Evolutionary conservation across 2,888 invertebrate genomes (phyloP), one percentile per base, ranked within the genome.

Genomic region (Abscondita cerata): DNA sequence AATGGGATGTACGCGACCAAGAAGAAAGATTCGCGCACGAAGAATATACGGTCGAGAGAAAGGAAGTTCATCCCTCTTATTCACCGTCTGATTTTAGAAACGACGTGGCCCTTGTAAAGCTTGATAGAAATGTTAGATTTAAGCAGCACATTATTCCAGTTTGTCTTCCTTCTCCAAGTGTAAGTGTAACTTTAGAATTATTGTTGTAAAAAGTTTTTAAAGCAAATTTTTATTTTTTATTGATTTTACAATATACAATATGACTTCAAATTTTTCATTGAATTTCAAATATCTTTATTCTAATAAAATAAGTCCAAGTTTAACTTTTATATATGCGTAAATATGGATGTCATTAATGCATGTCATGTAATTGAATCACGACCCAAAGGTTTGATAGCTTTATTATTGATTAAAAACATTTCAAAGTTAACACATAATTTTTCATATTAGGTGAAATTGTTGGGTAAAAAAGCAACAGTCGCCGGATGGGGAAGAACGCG

Each of bases 81-180:
- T 94, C 95, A 70, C 92, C 95, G 0, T 88, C 93, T 0, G 95
- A 96, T 81, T 96, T 96, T 77, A 88, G 92, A 72, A 96, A 96
- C 75, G 96, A 96, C 72, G 89, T 96, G 40, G 95, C 95, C 0
- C 76, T 94, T 8, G 90, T 93, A 0, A 90, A 92, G 69, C 79
- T 94, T 18, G 93, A 93, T 66, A 83, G 90, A 52, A 89, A 89
- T 19, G 95, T 96, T 1, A 85, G 89, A 13, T 96, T 93, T 78
- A 93, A 95, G 73, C 95, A 96, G 72, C 96, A 96, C 78, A 96
- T 96, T 66, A 83, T 96, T 46, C 96, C 96, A 1, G 95, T 96
- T 5, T 96, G 96, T 76, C 82, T 96, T 38, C 96, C 96, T 13
- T 89, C 87, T 59, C 87, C 87, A 70, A 86, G 86, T 78, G 84